Percentiles rank a stretch among this genome's conserved stretches.
Evolutionary conservation across 2,113 vertebrate genomes (phyloP).

Genomic region (Prunella himalayana): DNA sequence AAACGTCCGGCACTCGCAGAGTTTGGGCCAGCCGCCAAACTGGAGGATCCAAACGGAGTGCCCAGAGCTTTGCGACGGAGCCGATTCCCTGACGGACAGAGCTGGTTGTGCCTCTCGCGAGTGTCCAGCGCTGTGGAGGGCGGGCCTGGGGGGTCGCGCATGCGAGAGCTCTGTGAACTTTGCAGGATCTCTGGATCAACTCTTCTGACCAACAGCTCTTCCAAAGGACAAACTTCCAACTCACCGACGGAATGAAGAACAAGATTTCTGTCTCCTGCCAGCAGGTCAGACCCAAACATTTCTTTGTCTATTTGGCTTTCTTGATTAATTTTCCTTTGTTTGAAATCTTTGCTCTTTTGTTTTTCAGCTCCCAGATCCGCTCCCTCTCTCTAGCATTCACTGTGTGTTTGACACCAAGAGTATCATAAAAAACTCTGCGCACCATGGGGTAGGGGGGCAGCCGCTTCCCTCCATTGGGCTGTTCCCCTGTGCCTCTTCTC

Average conservation of each 20-base stretch:
- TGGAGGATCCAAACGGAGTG: conserved; percentile 69
- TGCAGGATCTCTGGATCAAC: conserved; percentile 91
- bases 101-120: conserved; percentile 73
- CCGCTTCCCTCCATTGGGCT: conserved; percentile 70
- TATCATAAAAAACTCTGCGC: conserved; percentile 68
- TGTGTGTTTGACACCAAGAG: conserved; percentile 78
- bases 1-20: conserved; percentile 61
- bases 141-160: conserved; percentile 88
- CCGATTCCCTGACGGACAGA: conserved; percentile 76
- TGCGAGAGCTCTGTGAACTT: conserved; percentile 97
- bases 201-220: conserved; percentile 80
- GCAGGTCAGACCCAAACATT: conserved; percentile 98
- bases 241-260: conserved; percentile 86
- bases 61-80: conserved; percentile 75
- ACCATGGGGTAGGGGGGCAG: conserved; percentile 75
- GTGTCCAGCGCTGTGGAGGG: conserved; percentile 79
- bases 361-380: conserved; percentile 86
- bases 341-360: conserved; percentile 89
- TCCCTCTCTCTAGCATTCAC: conserved; percentile 83
- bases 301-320: conserved; percentile 86
- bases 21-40: conserved; percentile 62
- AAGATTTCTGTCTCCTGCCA: conserved; percentile 90
- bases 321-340: conserved; percentile 87
- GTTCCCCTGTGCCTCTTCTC: conserved; percentile 71
- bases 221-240: conserved; percentile 79